A percentile compares a stretch with the other conserved stretches of the same genome.
These are phyloP conservation scores for Thalassaphorura encarpata DNA, from an alignment of 1,140 invertebrate species.

Conservation along the genomic window DNA sequence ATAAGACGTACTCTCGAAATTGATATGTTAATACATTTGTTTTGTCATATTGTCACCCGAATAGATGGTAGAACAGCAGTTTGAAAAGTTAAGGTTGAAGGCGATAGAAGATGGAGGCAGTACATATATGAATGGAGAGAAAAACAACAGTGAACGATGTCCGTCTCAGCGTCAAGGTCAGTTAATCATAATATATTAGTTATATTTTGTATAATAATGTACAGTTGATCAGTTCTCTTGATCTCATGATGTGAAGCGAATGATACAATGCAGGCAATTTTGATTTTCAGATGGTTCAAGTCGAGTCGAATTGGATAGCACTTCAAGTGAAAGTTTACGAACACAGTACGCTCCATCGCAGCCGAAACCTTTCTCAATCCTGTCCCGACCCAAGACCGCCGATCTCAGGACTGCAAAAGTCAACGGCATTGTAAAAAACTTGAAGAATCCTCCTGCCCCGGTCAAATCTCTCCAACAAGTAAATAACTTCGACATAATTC, in stretches of 20 bases:
- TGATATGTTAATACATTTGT: slow-evolving; percentile 1
- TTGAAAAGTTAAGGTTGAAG: slow-evolving; percentile 21
- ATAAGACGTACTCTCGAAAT: no score
- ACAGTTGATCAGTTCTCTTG: neutral
- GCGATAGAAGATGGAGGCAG: neutral
- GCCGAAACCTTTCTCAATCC: slow-evolving; percentile 67
- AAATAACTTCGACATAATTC: no score
- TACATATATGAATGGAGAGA: neutral
- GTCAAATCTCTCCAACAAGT: slow-evolving; percentile 71
- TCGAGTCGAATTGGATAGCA: slow-evolving; percentile 29
- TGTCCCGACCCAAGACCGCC: slow-evolving; percentile 55
- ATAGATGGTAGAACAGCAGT: slow-evolving; percentile 36
- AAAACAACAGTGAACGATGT: neutral
- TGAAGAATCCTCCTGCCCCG: slow-evolving; percentile 33
- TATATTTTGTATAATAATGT: neutral
- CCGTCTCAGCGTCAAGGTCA: neutral
- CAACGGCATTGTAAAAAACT: slow-evolving; percentile 20
- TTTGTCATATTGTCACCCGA: neutral
- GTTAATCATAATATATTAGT: neutral
- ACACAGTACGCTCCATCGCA: slow-evolving; percentile 53
- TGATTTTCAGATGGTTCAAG: neutral
- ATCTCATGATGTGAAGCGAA: neutral
- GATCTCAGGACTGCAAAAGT: neutral
- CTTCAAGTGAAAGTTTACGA: slow-evolving; percentile 36
- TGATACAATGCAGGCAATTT: neutral